Evolutionary conservation across 1,140 invertebrate species (phyloP).

Genomic region (Rhopalosiphum padi): DNA sequence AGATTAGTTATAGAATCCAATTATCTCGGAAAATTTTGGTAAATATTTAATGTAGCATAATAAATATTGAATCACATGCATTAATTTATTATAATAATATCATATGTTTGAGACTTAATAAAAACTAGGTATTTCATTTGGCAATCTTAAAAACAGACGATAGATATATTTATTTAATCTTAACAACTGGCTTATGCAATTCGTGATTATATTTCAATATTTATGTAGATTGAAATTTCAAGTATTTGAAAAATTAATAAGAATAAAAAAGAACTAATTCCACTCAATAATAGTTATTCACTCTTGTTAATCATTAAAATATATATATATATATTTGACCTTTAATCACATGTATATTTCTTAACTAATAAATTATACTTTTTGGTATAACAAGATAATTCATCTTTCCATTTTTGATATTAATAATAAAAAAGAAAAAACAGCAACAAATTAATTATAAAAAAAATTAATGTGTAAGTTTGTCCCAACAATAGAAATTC

Average conservation of each 20-base stretch:
- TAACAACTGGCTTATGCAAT: background rate
- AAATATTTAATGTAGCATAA: background rate
- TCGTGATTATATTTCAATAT: background rate
- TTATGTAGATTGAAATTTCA: background rate
- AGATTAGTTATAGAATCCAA: background rate
- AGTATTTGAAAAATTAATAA: background rate
- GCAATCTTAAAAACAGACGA: background rate
- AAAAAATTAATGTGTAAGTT: background rate
- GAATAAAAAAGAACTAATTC: background rate
- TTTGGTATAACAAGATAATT: background rate
- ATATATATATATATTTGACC: background rate
- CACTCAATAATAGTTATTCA: background rate
- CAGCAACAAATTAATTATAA: background rate
- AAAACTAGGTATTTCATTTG: background rate
- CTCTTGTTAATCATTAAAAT: background rate
- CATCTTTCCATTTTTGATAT: background rate
- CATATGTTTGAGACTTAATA: background rate
- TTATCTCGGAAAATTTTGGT: background rate
- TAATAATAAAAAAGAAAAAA: background rate
- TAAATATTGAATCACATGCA: background rate
- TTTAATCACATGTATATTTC: background rate
- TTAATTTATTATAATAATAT: background rate
- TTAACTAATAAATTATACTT: background rate
- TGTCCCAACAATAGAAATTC: background rate
- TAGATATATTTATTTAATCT: constrained; percentile 38